Evolutionary conservation across 2,888 invertebrate genomes (phyloP).

Genomic region (Bimastos eiseni): DNA sequence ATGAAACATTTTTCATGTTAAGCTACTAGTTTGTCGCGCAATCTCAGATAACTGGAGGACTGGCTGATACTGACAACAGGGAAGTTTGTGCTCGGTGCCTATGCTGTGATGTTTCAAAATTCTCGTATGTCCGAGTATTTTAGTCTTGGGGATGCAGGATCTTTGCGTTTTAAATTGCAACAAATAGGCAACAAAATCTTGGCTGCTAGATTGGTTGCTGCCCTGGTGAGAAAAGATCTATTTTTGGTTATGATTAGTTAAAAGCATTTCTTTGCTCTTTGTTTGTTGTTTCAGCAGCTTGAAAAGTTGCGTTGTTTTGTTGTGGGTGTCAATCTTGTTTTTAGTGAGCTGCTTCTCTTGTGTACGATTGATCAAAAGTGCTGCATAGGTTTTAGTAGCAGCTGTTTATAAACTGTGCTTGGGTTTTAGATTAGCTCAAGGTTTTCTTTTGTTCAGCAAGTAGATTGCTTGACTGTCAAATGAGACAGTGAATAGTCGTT

Average conservation of each 20-base stretch:
- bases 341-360: neutral
- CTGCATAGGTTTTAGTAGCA: neutral
- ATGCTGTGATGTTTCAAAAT: neutral
- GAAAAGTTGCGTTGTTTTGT: neutral
- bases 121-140: neutral
- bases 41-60: neutral
- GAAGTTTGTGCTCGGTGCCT: neutral
- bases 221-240: neutral
- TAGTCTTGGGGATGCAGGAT: neutral
- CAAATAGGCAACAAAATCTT: neutral
- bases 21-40: constrained; percentile 1
- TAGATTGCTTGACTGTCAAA: neutral
- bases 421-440: neutral
- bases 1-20: neutral
- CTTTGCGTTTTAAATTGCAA: neutral
- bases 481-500: neutral
- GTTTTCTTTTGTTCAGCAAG: neutral
- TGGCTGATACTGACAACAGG: neutral
- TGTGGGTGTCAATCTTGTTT: neutral
- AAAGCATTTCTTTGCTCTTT: neutral
- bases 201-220: neutral
- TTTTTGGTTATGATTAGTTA: neutral
- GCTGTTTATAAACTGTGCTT: neutral
- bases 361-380: neutral
- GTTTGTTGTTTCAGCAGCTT: neutral